Evolutionary conservation across 2,888 invertebrate genomes (phyloP), one percentile per base, ranked within the genome.

Genomic region (Cetonia aurata): DNA sequence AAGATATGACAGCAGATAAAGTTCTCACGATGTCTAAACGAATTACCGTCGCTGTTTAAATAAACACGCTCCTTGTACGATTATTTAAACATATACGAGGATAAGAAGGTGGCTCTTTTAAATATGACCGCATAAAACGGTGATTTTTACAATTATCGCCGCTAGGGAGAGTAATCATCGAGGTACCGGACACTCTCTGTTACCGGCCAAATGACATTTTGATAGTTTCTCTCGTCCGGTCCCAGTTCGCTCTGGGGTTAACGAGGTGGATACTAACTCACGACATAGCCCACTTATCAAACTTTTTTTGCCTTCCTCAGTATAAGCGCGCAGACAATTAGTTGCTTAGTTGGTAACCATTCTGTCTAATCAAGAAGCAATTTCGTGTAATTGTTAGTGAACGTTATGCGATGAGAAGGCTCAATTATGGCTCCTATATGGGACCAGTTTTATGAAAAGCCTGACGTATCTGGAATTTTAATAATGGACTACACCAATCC

Each of bases 171-270:
- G 70, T 71, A 66, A 68, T 72, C 66, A 72, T 56, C 42, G 60
- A 44, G 15, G 70, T 41, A 65, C 50, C 75, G 75, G 76, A 75
- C 73, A 71, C 73, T 72, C 74, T 73, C 57, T 73, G 74, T 75
- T 74, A 74, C 46, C 60, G 8, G 71, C 73, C 73, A 76, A 77
- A 77, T 76, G 77, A 76, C 76, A 76, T 77, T 77, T 77, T 77
- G 77, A 77, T 77, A 71, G 77, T 74, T 71, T 70, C 71, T 71
- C 71, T 66, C 67, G 57, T 57, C 57, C 42, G 42, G 57, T 56
- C 17, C 56, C 15, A 17, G 56, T 57, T 57, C 17, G 57, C 57
- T 57, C 42, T 42, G 57, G 72, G 67, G 69, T 74, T 76, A 76
- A 75, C 75, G 73, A 76, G 76, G 69, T 67, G 69, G 72, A 65